phyloP scores from a whole-genome alignment of 2,113 vertebrate genomes.

The Tapirus terrestris region DNA sequence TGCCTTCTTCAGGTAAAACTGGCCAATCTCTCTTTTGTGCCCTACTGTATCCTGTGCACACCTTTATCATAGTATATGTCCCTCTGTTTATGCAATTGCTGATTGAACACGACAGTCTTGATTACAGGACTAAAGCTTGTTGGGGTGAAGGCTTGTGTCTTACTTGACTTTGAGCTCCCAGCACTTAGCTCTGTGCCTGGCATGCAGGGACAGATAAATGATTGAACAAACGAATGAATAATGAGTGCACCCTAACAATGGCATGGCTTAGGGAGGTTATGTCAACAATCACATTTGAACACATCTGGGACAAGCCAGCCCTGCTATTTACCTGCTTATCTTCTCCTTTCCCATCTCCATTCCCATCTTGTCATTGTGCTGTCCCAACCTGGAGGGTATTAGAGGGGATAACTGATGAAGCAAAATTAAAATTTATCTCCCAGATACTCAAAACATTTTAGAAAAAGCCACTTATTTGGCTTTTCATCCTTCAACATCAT shows the following conservation, averaged over 20 bases:
- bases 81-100: neutral
- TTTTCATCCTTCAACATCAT: neutral
- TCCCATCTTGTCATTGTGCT: neutral
- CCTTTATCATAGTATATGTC: neutral
- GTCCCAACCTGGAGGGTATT: neutral
- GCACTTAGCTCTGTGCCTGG: neutral
- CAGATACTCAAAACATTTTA: neutral
- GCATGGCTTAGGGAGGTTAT: neutral
- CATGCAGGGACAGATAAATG: neutral
- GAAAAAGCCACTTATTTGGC: neutral
- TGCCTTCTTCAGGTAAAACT: neutral
- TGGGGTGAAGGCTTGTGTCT: neutral
- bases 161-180: neutral
- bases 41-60: neutral
- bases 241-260: neutral
- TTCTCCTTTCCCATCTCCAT: neutral
- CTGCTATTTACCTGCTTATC: neutral
- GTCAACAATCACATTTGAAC: neutral
- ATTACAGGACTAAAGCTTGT: neutral
- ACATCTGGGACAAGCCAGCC: neutral
- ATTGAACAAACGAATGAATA: neutral
- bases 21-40: neutral
- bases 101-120: neutral
- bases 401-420: neutral
- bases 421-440: neutral